phyloP scores from a whole-genome alignment of 2,797 vertebrate species.

The Urophycis tenuis region DNA sequence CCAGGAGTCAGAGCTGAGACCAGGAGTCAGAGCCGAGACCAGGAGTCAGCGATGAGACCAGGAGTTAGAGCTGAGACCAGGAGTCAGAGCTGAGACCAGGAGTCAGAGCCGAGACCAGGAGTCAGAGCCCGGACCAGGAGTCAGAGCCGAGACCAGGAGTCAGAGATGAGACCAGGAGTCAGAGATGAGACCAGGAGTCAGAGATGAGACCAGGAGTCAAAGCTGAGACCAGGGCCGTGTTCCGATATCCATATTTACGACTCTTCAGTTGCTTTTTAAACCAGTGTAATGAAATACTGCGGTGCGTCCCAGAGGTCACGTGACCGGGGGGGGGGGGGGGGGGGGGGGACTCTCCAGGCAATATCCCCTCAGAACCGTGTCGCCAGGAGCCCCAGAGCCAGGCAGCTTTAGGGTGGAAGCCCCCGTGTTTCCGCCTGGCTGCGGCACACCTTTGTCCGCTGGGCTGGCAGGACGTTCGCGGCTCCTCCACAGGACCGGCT shows the following conservation, averaged over 20 bases:
- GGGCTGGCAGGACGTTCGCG: constrained; percentile 63
- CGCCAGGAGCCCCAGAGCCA: constrained; percentile 27
- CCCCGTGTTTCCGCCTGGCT: constrained; percentile 54
- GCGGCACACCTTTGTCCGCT: constrained; percentile 58
- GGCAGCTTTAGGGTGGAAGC: constrained; percentile 45
- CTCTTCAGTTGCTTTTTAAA: not conserved
- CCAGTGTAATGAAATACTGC: not conserved
- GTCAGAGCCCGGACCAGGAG: no score
- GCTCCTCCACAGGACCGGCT: constrained; percentile 71
- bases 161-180: no score
- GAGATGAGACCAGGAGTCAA: no score
- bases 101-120: no score
- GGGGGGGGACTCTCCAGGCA: not conserved
- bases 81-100: no score
- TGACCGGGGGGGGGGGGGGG: not conserved
- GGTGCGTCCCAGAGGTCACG: not conserved
- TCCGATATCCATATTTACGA: not conserved
- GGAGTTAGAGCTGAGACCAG: no score
- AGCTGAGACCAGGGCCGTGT: no score
- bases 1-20: no score
- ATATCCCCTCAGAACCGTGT: not conserved
- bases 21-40: no score
- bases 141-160: no score
- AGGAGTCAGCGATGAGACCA: no score
- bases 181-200: no score